A percentile compares a stretch with the other conserved stretches of the same genome.
Conservation (phyloP, 2,888 invertebrate species). For the Tetragonisca angustula region DNA sequence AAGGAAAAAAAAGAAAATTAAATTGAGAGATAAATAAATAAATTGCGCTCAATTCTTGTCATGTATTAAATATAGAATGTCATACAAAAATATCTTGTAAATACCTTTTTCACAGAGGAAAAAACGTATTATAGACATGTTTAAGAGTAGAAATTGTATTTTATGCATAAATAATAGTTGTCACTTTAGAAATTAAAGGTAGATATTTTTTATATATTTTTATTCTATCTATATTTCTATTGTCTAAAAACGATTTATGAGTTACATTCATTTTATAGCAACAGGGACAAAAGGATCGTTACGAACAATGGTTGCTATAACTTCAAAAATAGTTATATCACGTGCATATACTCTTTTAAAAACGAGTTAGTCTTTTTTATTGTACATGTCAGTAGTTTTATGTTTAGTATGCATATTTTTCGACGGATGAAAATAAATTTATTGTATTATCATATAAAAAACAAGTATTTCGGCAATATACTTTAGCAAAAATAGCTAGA, state of each 20-base stretch:
- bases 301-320: background rate
- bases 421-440: background rate
- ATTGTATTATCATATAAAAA: background rate
- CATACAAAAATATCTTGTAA: conserved; percentile 29
- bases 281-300: background rate
- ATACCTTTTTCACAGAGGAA: conserved; percentile 5
- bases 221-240: conserved; percentile 30
- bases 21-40: background rate
- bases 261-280: conserved; percentile 21
- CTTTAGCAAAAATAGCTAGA: background rate
- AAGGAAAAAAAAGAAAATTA: background rate
- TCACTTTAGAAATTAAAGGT: conserved; percentile 39
- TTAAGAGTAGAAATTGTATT: conserved; percentile 24
- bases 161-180: conserved; percentile 24
- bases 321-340: background rate
- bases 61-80: background rate
- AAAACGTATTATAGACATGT: conserved; percentile 24
- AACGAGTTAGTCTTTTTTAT: background rate
- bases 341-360: background rate
- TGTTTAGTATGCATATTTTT: background rate
- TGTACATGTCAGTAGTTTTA: background rate
- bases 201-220: conserved; percentile 57
- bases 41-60: conserved; percentile 8
- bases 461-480: background rate
- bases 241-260: conserved; percentile 2